phyloP scores from a whole-genome alignment of 1,140 invertebrate genomes.

The Atta cephalotes region DNA sequence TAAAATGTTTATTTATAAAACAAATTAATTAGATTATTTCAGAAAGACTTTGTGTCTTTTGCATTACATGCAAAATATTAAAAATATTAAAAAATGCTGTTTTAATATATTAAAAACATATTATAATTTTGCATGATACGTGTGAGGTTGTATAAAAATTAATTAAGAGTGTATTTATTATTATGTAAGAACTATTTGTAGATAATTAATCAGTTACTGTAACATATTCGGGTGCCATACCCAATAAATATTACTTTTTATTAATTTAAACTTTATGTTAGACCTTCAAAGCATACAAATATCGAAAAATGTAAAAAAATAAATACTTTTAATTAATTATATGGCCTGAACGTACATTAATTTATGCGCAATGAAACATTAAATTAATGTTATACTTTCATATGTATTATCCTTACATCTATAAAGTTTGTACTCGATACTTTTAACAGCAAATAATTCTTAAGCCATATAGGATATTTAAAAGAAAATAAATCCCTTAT shows the following conservation, averaged over 20 bases:
- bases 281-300: neutral
- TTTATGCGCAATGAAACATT: conserved; percentile 52
- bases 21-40: neutral
- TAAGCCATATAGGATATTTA: neutral
- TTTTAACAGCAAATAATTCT: neutral
- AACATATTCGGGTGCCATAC: conserved; percentile 82
- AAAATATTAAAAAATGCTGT: neutral
- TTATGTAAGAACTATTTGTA: neutral
- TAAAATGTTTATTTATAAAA: neutral
- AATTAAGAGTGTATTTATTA: conserved; percentile 14
- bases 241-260: conserved; percentile 67
- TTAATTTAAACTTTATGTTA: conserved; percentile 32
- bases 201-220: conserved; percentile 50
- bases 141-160: conserved; percentile 44
- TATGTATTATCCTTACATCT: conserved; percentile 19
- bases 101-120: conserved; percentile 17
- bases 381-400: conserved; percentile 47
- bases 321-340: conserved; percentile 16
- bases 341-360: neutral
- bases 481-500: neutral
- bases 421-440: neutral
- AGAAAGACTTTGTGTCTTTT: neutral
- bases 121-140: conserved; percentile 7
- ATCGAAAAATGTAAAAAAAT: conserved; percentile 36
- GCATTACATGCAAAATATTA: neutral